Base-by-base conservation (phyloP, 2,888 invertebrate species). In the Myathropa florea region DNA sequence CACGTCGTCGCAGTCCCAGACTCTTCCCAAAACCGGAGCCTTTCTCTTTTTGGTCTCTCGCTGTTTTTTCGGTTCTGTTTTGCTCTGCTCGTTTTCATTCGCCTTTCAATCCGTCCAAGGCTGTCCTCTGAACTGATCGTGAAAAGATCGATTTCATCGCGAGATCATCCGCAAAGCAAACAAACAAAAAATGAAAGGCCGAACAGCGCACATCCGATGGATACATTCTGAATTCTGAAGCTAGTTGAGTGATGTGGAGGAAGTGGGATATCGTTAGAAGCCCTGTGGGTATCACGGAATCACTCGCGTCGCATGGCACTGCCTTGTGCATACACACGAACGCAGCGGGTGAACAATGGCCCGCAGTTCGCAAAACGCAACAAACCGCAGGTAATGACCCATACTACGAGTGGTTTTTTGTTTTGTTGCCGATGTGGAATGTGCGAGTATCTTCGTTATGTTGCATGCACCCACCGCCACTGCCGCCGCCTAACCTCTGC, bases 321-420 rank as follows among this genome's bases (percentile, higher is more conserved):
- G n/a, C n/a, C n/a, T n/a, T n/a, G n/a, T n/a, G n/a, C 57, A n/a
- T 57, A 63, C 3, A n/a, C 33, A 33, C 33, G 10, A 57, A 26
- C 63, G 59, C 46, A 46, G 3, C n/a, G n/a, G 7, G 9, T 6
- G 33, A 33, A 33, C 33, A 33, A 33, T 33, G 33, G 9, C 33
- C 71, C 28, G 21, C 72, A 26, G 24, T n/a, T 57, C 67, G 46
- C 36, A 55, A 46, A 78, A 70, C 39, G 85, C 85, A 78, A 61
- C 73, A 73, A 78, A 82, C 78, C 82, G 57, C 82, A 86, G 73
- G 72, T 82, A 86, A 86, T 86, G 85, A 86, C 78, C 85, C 82
- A 75, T 73, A 78, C 78, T 60, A 28, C 64, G 26, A 73, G 65
- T 39, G 68, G 10, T 70, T 55, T 57, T 36, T 46, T 7, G 10